These are phyloP conservation scores for Cacatua alba DNA, from an alignment of 2,113 vertebrate genomes.

Conservation along the genomic window DNA sequence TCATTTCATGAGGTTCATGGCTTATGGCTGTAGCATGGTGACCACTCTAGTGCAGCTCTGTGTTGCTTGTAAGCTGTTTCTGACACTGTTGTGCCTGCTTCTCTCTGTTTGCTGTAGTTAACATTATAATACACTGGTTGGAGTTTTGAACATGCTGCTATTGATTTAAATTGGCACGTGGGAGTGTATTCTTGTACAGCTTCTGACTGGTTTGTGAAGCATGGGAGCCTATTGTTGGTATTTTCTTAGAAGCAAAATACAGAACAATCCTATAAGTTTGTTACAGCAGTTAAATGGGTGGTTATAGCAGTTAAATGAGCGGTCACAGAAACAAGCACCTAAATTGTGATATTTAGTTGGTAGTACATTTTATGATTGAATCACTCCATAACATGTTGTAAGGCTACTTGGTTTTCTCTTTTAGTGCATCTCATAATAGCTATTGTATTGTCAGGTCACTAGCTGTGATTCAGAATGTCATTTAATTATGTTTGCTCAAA, in stretches of 20 bases:
- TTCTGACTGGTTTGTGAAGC: background rate
- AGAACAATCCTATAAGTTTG: background rate
- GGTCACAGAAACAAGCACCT: background rate
- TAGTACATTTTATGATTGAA: background rate
- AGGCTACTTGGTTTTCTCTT: background rate
- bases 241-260: background rate
- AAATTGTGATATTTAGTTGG: background rate
- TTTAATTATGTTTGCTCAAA: background rate
- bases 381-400: background rate
- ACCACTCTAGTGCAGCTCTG: rapidly evolving
- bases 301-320: background rate
- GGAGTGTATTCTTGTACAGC: background rate
- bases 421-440: background rate
- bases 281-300: background rate
- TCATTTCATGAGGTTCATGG: background rate
- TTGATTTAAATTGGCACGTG: background rate
- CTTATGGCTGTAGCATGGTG: background rate
- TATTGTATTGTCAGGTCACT: background rate
- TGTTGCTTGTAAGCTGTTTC: background rate
- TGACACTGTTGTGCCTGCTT: background rate
- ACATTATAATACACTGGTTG: background rate
- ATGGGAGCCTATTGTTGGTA: rapidly evolving
- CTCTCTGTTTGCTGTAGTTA: background rate
- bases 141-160: background rate
- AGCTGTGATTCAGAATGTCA: background rate